These are phyloP conservation scores for Porphyrio hochstetteri DNA, from an alignment of 2,113 vertebrate genomes.

Conservation along the genomic window DNA sequence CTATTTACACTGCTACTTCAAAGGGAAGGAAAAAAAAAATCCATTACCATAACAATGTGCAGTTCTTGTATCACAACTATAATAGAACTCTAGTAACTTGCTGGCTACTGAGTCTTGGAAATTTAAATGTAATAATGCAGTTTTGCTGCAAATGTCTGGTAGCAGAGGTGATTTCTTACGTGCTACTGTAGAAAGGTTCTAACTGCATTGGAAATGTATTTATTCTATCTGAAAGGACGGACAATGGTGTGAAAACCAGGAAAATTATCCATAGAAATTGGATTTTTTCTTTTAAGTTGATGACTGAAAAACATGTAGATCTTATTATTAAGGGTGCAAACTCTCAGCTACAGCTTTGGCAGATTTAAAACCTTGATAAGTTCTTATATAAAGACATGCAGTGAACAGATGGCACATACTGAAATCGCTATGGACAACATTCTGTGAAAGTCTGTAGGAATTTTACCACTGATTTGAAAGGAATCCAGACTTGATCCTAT, in stretches of 20 bases:
- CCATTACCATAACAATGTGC: conserved; percentile 64
- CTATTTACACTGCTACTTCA: conserved; percentile 59
- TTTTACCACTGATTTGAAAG: neutral
- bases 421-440: neutral
- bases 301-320: neutral
- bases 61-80: conserved; percentile 55
- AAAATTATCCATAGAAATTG: neutral
- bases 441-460: neutral
- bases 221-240: conserved; percentile 31
- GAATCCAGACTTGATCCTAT: neutral
- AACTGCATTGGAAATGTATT: neutral
- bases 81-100: conserved; percentile 61
- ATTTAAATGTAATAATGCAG: conserved; percentile 51
- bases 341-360: neutral
- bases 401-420: neutral
- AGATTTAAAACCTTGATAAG: neutral
- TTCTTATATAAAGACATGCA: neutral
- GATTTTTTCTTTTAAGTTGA: neutral
- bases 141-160: conserved; percentile 46
- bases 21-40: neutral
- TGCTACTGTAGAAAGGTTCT: neutral
- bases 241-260: neutral
- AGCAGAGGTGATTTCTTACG: conserved; percentile 26
- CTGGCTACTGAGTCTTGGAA: conserved; percentile 28
- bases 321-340: neutral